Percentiles rank a stretch among this genome's conserved stretches.
Conservation (phyloP, 2,888 invertebrate genomes). For the Emmelina monodactyla region DNA sequence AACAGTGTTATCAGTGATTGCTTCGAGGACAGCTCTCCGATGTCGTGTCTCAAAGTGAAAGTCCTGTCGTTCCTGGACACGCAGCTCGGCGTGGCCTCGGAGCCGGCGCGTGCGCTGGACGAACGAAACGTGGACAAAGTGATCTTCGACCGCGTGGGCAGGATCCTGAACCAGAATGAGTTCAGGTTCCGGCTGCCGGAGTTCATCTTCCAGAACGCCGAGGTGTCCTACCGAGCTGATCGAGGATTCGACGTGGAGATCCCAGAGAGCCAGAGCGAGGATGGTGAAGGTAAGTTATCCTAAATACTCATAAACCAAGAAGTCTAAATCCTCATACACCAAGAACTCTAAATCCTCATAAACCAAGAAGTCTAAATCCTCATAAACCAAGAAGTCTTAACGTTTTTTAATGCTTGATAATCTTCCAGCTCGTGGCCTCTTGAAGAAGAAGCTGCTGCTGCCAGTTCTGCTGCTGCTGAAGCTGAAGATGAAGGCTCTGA, state of each 20-base stretch:
- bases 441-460: constrained; percentile 84
- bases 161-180: constrained; percentile 77
- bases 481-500: constrained; percentile 82
- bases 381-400: neutral
- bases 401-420: constrained; percentile 11
- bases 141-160: constrained; percentile 75
- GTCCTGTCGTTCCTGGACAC: constrained; percentile 80
- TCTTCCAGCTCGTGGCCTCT: constrained; percentile 76
- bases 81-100: constrained; percentile 68
- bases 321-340: no score
- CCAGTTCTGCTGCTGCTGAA: constrained; percentile 82
- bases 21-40: constrained; percentile 71
- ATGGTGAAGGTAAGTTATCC: constrained; percentile 56
- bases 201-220: constrained; percentile 72
- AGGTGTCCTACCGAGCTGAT: constrained; percentile 72
- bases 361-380: neutral
- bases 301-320: neutral
- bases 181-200: constrained; percentile 77
- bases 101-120: constrained; percentile 68
- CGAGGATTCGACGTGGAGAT: constrained; percentile 71
- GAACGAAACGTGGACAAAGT: constrained; percentile 75
- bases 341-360: no score
- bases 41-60: constrained; percentile 78
- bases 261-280: constrained; percentile 56
- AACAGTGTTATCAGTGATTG: constrained; percentile 77